Evolutionary conservation across 1,140 invertebrate genomes (phyloP).

Genomic region (Dendrolimus punctatus): DNA sequence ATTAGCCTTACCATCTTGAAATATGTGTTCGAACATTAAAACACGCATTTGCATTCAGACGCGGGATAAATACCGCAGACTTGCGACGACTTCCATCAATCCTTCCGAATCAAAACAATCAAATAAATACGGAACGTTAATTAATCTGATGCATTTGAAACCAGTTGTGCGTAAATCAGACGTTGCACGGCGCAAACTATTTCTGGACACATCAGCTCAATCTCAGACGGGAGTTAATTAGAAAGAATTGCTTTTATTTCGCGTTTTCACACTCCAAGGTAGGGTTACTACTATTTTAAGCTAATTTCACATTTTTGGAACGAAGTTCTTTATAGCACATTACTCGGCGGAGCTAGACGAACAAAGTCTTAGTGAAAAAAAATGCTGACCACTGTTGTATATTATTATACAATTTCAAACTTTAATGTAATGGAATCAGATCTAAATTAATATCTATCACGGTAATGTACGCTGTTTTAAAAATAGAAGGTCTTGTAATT

Average conservation of each 20-base stretch:
- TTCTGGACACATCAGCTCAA: slow-evolving; percentile 42
- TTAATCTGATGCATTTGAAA: slow-evolving; percentile 57
- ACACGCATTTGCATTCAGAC: slow-evolving; percentile 28
- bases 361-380: too few relatives aligned
- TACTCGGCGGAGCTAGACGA: too few relatives aligned
- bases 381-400: too few relatives aligned
- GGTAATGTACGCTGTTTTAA: too few relatives aligned
- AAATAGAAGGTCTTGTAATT: too few relatives aligned
- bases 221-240: slow-evolving; percentile 61
- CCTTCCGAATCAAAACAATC: slow-evolving; percentile 62
- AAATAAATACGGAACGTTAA: slow-evolving; percentile 63
- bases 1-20: background rate
- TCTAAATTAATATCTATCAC: too few relatives aligned
- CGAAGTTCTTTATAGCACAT: too few relatives aligned
- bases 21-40: slow-evolving; percentile 12
- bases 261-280: slow-evolving; percentile 56
- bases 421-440: too few relatives aligned
- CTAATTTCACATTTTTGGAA: too few relatives aligned
- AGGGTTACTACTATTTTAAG: too few relatives aligned
- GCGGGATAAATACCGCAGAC: slow-evolving; percentile 4
- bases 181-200: slow-evolving; percentile 44
- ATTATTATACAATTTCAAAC: too few relatives aligned
- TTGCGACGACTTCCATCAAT: slow-evolving; percentile 36
- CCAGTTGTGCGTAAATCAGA: slow-evolving; percentile 59
- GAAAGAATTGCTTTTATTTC: slow-evolving; percentile 71